Conservation (phyloP, 2,888 invertebrate genomes). For the Cerastis rubricosa region DNA sequence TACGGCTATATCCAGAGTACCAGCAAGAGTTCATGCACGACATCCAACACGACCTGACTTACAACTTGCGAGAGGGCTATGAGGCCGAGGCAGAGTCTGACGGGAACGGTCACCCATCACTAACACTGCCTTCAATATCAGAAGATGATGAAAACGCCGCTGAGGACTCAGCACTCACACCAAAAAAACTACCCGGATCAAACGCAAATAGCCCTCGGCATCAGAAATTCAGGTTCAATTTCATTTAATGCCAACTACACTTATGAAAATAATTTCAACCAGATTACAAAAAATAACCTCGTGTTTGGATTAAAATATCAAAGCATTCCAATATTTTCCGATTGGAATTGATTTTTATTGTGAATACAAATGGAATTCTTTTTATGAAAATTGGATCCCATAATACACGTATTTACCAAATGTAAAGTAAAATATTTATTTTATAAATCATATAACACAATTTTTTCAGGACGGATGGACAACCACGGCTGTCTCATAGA, state of each 20-base stretch:
- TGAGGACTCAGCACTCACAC: conserved; percentile 93
- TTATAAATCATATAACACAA: not conserved
- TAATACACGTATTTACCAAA: conserved; percentile 3
- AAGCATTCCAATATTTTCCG: conserved; percentile 36
- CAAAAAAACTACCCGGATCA: conserved; percentile 91
- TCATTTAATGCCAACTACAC: conserved; percentile 13
- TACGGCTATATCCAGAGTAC: conserved; percentile 98
- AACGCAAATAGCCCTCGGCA: conserved; percentile 92
- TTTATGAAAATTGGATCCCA: conserved; percentile 14
- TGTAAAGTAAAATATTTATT: conserved; percentile 22
- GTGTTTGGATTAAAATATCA: conserved; percentile 45
- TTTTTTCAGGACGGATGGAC: conserved; percentile 81
- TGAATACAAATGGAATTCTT: conserved; percentile 32
- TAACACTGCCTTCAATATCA: conserved; percentile 97
- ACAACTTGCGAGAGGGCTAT: conserved; percentile 98
- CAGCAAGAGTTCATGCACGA: conserved; percentile 98
- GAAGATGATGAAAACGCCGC: conserved; percentile 98
- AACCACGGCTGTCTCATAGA: conserved; percentile 82
- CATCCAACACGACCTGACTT: conserved; percentile 98
- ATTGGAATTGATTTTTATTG: conserved; percentile 37
- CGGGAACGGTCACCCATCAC: conserved; percentile 94
- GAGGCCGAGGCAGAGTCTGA: conserved; percentile 96
- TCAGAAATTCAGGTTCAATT: conserved; percentile 90
- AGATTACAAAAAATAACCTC: conserved; percentile 31
- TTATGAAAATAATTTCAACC: conserved; percentile 23